A percentile compares a stretch with the other conserved stretches of the same genome.
These are phyloP conservation scores for Spilosoma lubricipeda DNA, from an alignment of 2,888 invertebrate genomes.

Conservation along the genomic window DNA sequence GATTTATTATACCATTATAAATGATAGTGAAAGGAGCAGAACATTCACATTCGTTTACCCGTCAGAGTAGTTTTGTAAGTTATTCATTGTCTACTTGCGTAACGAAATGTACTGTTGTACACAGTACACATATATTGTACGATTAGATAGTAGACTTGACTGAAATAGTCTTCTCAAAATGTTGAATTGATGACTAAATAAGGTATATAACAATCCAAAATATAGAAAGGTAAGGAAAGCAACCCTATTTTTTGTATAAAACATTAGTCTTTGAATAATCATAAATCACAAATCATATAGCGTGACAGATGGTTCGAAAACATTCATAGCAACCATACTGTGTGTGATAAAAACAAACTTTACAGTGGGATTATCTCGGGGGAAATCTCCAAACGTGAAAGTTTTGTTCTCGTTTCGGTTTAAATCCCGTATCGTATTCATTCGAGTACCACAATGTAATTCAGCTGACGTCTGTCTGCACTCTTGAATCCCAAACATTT, in stretches of 20 bases:
- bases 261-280: background rate
- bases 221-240: background rate
- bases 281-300: background rate
- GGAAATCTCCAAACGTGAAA: constrained; percentile 27
- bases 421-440: constrained; percentile 53
- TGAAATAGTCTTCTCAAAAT: background rate
- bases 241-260: background rate
- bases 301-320: background rate
- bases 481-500: constrained; percentile 60
- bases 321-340: background rate
- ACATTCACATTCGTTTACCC: background rate
- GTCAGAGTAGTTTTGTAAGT: background rate
- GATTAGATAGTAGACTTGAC: background rate
- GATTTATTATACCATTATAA: constrained; percentile 40
- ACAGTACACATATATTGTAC: too few relatives aligned
- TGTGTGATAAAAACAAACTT: background rate
- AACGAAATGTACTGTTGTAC: background rate
- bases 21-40: constrained; percentile 29
- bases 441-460: constrained; percentile 58
- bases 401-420: constrained; percentile 47
- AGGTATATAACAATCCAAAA: background rate
- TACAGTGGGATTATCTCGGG: constrained; percentile 31
- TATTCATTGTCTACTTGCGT: background rate
- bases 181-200: background rate
- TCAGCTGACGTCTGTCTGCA: constrained; percentile 54